phyloP scores from a whole-genome alignment of 2,888 invertebrate species.

The Aporophyla nigra region DNA sequence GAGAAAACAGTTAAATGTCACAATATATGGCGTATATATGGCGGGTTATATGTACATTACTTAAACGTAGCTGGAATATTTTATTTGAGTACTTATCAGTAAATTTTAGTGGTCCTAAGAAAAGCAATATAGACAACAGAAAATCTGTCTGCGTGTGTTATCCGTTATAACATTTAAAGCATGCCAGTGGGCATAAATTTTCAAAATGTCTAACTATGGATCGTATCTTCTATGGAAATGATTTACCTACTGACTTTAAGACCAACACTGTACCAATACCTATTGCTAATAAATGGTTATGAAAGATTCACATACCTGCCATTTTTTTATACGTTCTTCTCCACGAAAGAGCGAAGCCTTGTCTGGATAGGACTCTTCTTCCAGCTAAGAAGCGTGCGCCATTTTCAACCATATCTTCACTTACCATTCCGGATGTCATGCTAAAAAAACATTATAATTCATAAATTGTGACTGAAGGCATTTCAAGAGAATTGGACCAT shows the following conservation, averaged over 20 bases:
- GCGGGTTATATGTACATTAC: constrained; percentile 8
- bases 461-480: constrained; percentile 3
- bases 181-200: too few species aligned
- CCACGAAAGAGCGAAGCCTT: background rate
- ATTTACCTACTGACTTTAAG: too few species aligned
- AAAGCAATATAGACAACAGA: background rate
- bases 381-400: background rate
- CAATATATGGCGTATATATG: constrained; percentile 20
- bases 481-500: constrained; percentile 50
- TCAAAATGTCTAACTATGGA: too few species aligned
- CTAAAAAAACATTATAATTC: background rate
- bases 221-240: too few species aligned
- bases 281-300: too few species aligned
- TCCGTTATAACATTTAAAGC: background rate
- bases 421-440: background rate
- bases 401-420: background rate
- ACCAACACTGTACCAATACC: too few species aligned
- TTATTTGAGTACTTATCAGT: background rate
- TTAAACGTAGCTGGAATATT: background rate
- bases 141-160: background rate
- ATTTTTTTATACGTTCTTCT: background rate
- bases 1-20: constrained; percentile 41
- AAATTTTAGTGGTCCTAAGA: constrained; percentile 15
- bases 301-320: background rate
- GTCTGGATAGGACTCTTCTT: background rate